Evolutionary conservation across 2,888 invertebrate genomes (phyloP), one percentile per base, ranked within the genome.

Genomic region (Lapara coniferarum): DNA sequence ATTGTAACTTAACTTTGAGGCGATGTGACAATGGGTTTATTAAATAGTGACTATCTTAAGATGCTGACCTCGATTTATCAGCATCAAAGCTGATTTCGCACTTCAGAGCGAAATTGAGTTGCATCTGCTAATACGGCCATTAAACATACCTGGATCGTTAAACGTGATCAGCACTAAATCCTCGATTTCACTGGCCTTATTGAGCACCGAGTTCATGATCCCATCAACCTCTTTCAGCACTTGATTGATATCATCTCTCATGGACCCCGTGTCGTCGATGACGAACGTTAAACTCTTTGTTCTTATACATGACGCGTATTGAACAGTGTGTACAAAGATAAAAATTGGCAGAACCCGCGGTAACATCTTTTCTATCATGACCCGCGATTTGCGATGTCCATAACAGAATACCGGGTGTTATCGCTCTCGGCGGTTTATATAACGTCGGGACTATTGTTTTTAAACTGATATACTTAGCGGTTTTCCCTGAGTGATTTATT

Each of bases 161-260:
- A 85, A 79, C 0, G 83, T 85, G 4, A 85, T 81, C 10, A 85
- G 69, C 3, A 85, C 78, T 37, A 83, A 78, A 49, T 85, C 79
- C 44, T 75, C 49, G 4, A 85, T 80, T 25, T 77, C 74, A 68
- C 77, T 81, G 2, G 76, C 66, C 53, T 79, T 80, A 12, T 71
- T 70, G 5, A 78, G 71, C 0, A 83, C 78, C 10, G 75, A 69
- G 49, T 85, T 46, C 68, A 81, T 73, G 8, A 85, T 81, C 1
- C 46, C 66, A 14, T 75, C 70, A 1, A 77, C 78, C 49, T 74
- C 78, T 0, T 5, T 4, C 69, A 51, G 79, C 0, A 85, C 81
- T 69, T 79, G 73, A 0, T 0, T 0, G 52, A 85, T 83, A 6
- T 79, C 81, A 30, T 77, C 49, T 0, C 0, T 0, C 85, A 85